Evolutionary conservation across 1,140 invertebrate genomes (phyloP).

Genomic region (Aphis gossypii): DNA sequence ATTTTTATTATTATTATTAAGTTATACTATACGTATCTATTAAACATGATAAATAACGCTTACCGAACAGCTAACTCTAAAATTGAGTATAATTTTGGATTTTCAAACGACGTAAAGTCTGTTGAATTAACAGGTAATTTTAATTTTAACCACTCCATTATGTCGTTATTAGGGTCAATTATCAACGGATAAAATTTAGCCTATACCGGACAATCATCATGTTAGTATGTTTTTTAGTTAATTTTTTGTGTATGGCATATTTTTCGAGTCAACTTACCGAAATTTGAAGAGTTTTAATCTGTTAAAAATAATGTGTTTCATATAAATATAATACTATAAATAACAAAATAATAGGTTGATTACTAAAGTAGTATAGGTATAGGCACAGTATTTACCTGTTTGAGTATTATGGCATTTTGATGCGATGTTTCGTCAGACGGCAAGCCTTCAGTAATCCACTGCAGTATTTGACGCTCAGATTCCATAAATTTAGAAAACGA

Average conservation of each 20-base stretch:
- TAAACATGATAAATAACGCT: background rate
- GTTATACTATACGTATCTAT: background rate
- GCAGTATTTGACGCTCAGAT: slow-evolving; percentile 78
- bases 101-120: slow-evolving; percentile 80
- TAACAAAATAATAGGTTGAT: slow-evolving; percentile 19
- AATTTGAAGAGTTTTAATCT: slow-evolving; percentile 33
- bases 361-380: too few relatives aligned
- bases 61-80: slow-evolving; percentile 79
- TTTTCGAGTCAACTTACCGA: slow-evolving; percentile 9
- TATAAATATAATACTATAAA: background rate
- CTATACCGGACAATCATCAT: slow-evolving; percentile 63
- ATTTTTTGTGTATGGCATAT: background rate
- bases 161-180: slow-evolving; percentile 87
- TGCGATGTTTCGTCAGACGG: slow-evolving; percentile 80
- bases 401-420: slow-evolving; percentile 83
- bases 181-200: slow-evolving; percentile 75
- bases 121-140: slow-evolving; percentile 73
- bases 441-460: slow-evolving; percentile 87
- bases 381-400: slow-evolving; percentile 68
- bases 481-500: slow-evolving; percentile 76
- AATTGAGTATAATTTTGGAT: slow-evolving; percentile 79
- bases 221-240: background rate
- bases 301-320: background rate
- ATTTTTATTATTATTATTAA: background rate
- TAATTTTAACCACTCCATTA: slow-evolving; percentile 81